Percentiles rank a stretch among this genome's conserved stretches.
Evolutionary conservation across 1,140 invertebrate species (phyloP).

Genomic region (Tetramorium simillimum): DNA sequence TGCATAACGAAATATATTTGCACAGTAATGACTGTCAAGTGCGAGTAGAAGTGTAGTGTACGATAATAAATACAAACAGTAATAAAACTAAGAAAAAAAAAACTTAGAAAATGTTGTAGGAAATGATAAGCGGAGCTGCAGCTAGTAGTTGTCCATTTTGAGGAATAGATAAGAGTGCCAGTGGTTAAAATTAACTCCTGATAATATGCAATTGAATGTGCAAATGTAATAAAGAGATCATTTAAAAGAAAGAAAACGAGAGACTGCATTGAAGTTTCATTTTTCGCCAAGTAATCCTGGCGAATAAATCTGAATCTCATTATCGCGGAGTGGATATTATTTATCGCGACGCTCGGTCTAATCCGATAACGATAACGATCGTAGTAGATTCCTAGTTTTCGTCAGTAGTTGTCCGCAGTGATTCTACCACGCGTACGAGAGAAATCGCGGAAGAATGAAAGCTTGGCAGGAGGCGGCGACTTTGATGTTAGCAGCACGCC

Average conservation of each 20-base stretch:
- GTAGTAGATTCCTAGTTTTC: neutral
- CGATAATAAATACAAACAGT: neutral
- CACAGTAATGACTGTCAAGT: too few species aligned
- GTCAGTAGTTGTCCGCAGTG: neutral
- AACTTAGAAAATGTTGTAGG: too few species aligned
- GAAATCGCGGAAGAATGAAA: slow-evolving; percentile 70
- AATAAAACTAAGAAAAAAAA: neutral
- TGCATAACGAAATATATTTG: too few species aligned
- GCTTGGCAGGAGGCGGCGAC: slow-evolving; percentile 83
- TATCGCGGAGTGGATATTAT: neutral
- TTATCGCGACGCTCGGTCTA: neutral
- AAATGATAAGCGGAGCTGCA: too few species aligned
- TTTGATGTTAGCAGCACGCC: slow-evolving; percentile 81
- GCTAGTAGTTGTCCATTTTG: too few species aligned
- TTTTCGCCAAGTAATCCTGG: neutral
- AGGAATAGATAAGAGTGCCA: too few species aligned
- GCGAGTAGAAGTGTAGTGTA: neutral
- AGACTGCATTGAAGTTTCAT: neutral
- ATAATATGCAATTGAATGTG: too few species aligned
- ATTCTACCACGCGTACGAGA: neutral
- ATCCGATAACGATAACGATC: neutral
- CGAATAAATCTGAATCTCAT: neutral
- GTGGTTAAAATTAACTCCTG: too few species aligned
- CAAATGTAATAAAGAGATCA: neutral
- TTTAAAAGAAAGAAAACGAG: neutral